Base-by-base conservation (phyloP, 2,113 vertebrate genomes). In the Phoxinus phoxinus region DNA sequence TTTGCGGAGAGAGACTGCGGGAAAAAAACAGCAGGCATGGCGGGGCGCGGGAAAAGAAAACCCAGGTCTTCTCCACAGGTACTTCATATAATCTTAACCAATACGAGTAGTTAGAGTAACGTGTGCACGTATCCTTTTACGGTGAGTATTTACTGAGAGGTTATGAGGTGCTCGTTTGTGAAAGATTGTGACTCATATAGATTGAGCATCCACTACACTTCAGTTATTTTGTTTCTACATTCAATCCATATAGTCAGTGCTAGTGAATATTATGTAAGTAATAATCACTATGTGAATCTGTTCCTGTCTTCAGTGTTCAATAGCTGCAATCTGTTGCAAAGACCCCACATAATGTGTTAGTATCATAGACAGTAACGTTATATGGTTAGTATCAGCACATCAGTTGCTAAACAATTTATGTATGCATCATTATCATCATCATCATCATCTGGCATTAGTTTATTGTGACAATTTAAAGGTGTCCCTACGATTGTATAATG, bases 11-110 rank as follows among this genome's bases (percentile, higher is more conserved):
- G 27, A 51, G 63, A 69, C 10, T 72, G 81, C 48, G 7, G 65
- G 12, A 19, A 41, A 71, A 32, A 35, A n/a, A 6, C 27, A 69
- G 17, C 65, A 25, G 67, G 27, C 67, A 88, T 90, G 89, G 76
- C 84, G 27, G 86, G 86, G 63, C 87, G 89, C 89, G 89, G 85
- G 86, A 90, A 89, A 90, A 83, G 89, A 81, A 90, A 88, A 89
- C 30, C 46, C 3, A 90, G 73, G 73, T 69, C 76, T n/a, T 48
- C 32, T 3, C 23, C 11, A 3, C 86, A 84, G 87, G 89, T 90
- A 89, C 17, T 12, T 69, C 0, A 23, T n/a, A n/a, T n/a, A 53
- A 35, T 37, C 5, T 2, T 32, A 0, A 7, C 4, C 0, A 69
- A 10, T 15, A 21, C 44, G 23, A 37, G 46, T n/a, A 74, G 72